phyloP scores from a whole-genome alignment of 2,797 vertebrate species.

The Choloepus didactylus region DNA sequence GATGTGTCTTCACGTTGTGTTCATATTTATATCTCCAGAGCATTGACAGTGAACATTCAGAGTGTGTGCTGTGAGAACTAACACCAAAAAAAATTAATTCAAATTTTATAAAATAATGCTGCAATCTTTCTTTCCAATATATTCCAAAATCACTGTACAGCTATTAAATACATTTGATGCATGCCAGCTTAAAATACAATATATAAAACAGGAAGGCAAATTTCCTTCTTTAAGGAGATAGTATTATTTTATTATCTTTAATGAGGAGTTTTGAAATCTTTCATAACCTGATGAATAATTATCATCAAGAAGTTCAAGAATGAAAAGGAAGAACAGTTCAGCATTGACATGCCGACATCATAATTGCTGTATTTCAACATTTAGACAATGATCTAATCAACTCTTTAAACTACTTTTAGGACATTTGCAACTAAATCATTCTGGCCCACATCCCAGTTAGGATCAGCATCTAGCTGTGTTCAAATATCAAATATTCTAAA shows the following conservation, averaged over 20 bases:
- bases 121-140: conserved; percentile 37
- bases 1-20: background rate
- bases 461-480: background rate
- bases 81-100: background rate
- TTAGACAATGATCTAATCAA: background rate
- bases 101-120: background rate
- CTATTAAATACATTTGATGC: background rate
- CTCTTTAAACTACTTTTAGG: conserved; percentile 1
- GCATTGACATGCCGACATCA: background rate
- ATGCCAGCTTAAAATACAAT: conserved; percentile 46
- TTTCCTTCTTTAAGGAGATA: conserved; percentile 47
- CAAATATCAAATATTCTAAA: conserved; percentile 9
- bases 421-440: conserved; percentile 6
- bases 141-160: background rate
- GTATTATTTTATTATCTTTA: conserved; percentile 62
- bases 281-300: conserved; percentile 62
- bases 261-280: conserved; percentile 64
- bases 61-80: background rate
- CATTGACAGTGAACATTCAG: background rate
- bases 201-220: conserved; percentile 37
- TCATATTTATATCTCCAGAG: background rate
- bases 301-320: conserved; percentile 61
- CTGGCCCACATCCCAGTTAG: background rate
- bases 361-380: background rate
- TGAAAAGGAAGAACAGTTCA: conserved; percentile 33